These are phyloP conservation scores for Alloplasta piceator DNA, from an alignment of 2,888 invertebrate species.

Conservation along the genomic window DNA sequence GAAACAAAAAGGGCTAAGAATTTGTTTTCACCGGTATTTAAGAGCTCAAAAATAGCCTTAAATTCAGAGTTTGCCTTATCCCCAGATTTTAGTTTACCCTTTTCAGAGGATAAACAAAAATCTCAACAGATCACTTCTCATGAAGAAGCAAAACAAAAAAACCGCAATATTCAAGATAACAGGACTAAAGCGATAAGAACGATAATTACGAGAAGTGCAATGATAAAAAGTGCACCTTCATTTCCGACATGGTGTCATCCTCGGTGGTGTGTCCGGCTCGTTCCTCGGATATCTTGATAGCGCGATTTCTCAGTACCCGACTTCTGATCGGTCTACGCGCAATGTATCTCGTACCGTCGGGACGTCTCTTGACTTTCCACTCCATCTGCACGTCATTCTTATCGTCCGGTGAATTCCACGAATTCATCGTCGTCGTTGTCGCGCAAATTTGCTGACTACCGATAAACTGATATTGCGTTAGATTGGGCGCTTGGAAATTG, in stretches of 20 bases:
- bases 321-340: constrained; percentile 89
- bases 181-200: too few relatives aligned
- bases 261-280: constrained; percentile 88
- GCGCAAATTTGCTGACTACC: constrained; percentile 85
- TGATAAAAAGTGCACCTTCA: constrained; percentile 84
- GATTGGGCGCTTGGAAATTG: constrained; percentile 85
- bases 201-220: too few relatives aligned
- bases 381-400: constrained; percentile 84
- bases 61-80: too few relatives aligned
- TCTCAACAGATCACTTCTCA: too few relatives aligned
- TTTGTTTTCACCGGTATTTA: too few relatives aligned
- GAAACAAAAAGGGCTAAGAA: too few relatives aligned
- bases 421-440: constrained; percentile 50
- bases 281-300: constrained; percentile 88
- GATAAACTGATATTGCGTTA: constrained; percentile 86
- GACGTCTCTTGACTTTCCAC: constrained; percentile 91
- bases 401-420: constrained; percentile 73
- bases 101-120: too few relatives aligned
- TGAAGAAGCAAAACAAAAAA: too few relatives aligned
- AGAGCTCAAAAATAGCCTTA: too few relatives aligned
- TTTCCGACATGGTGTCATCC: constrained; percentile 91
- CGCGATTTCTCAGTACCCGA: constrained; percentile 88
- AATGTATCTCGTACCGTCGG: constrained; percentile 91
- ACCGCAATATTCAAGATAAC: too few relatives aligned
- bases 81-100: too few relatives aligned